Percentiles rank a stretch among this genome's conserved stretches.
Conservation (phyloP, 2,113 vertebrate genomes). For the Brienomyrus longianalis region DNA sequence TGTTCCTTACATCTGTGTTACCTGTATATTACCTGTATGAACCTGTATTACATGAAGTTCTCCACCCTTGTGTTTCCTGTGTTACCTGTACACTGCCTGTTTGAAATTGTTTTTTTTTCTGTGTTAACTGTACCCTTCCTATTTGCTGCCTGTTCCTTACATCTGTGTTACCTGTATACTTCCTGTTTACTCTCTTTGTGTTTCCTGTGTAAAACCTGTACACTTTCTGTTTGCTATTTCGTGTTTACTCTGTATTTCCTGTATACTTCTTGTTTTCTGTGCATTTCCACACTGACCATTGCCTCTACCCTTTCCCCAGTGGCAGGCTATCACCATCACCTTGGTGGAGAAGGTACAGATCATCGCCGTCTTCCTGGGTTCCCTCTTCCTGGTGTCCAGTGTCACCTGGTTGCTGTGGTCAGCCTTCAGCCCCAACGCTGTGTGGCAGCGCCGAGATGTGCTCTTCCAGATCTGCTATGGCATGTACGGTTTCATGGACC, state of each 20-base stretch:
- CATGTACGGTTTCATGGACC: slow-evolving; percentile 97
- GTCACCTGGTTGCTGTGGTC: slow-evolving; percentile 95
- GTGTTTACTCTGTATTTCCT: background rate
- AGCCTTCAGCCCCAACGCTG: slow-evolving; percentile 82
- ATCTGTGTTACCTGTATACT: background rate
- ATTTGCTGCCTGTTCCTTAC: background rate
- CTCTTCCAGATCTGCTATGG: slow-evolving; percentile 96
- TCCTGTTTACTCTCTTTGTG: background rate
- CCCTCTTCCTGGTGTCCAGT: slow-evolving; percentile 87
- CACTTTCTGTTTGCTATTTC: background rate
- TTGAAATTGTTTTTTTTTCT: background rate
- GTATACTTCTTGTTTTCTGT: background rate
- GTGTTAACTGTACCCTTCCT: background rate
- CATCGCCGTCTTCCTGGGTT: slow-evolving; percentile 89
- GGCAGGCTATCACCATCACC: slow-evolving; percentile 91
- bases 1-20: background rate
- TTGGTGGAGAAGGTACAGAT: slow-evolving; percentile 98
- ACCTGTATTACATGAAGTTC: too few species aligned
- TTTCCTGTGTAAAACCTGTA: background rate
- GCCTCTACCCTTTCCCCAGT: slow-evolving; percentile 69
- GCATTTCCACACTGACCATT: background rate
- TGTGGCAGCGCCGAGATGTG: slow-evolving; percentile 88
- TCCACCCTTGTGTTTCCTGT: background rate
- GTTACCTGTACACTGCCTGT: background rate
- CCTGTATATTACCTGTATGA: background rate